A percentile compares a stretch with the other conserved stretches of the same genome.
These are phyloP conservation scores for Hippocampus guttulatus DNA, from an alignment of 2,113 vertebrate species.

Conservation along the genomic window DNA sequence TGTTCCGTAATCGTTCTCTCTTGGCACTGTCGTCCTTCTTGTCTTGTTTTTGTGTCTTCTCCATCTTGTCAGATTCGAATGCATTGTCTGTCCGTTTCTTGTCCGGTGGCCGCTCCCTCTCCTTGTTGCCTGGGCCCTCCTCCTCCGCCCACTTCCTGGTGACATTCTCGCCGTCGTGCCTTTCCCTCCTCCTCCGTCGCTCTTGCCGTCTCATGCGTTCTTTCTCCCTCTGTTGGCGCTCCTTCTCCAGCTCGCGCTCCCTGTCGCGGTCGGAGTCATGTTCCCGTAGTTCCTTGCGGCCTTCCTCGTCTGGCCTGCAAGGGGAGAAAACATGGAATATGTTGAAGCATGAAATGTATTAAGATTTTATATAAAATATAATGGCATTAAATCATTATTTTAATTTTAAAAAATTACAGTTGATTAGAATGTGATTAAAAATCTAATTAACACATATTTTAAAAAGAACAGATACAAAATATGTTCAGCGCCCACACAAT, in stretches of 20 bases:
- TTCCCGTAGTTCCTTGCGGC: slow-evolving; percentile 84
- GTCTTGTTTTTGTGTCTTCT: slow-evolving; percentile 79
- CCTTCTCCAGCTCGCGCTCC: slow-evolving; percentile 84
- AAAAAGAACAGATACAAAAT: no score
- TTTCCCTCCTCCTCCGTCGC: slow-evolving; percentile 83
- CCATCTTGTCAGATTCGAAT: slow-evolving; percentile 77
- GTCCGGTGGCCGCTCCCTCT: slow-evolving; percentile 81
- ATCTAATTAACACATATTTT: no score
- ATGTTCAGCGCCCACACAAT: no score
- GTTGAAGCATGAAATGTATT: neutral
- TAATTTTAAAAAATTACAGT: no score
- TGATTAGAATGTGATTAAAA: no score
- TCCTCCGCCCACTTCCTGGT: slow-evolving; percentile 87
- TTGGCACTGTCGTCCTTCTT: slow-evolving; percentile 85
- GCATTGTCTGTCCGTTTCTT: slow-evolving; percentile 78
- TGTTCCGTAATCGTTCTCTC: slow-evolving; percentile 92
- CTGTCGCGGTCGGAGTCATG: slow-evolving; percentile 81
- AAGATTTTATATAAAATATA: no score
- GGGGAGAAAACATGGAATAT: neutral
- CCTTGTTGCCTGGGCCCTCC: slow-evolving; percentile 80
- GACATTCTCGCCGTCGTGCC: slow-evolving; percentile 84
- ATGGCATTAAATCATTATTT: no score
- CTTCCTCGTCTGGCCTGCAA: slow-evolving; percentile 80
- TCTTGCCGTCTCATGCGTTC: slow-evolving; percentile 85
- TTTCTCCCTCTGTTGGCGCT: slow-evolving; percentile 80